A percentile compares a stretch with the other conserved stretches of the same genome.
Conservation (phyloP, 2,888 invertebrate genomes). For the Panopea generosa region DNA sequence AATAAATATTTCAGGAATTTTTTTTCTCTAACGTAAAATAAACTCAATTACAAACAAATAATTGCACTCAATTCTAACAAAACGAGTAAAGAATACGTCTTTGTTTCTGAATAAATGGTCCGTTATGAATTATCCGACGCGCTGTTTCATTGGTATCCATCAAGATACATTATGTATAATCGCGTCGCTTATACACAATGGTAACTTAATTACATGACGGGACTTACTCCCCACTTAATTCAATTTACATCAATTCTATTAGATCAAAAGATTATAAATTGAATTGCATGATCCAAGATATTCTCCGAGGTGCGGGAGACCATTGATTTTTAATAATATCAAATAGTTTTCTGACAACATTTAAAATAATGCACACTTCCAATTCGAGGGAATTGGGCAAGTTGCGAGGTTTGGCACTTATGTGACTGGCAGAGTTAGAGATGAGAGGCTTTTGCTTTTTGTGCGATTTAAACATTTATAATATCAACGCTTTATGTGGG, state of each 20-base stretch:
- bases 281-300: slow-evolving; percentile 34
- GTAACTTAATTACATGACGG: slow-evolving; percentile 34
- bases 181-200: slow-evolving; percentile 43
- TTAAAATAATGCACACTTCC: slow-evolving; percentile 27
- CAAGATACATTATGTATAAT: slow-evolving; percentile 16
- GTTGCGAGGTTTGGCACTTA: not conserved
- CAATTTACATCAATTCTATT: slow-evolving; percentile 47
- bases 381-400: slow-evolving; percentile 11
- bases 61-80: too few species aligned
- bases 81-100: too few species aligned
- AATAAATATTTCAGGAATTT: too few species aligned
- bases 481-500: too few species aligned
- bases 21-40: too few species aligned
- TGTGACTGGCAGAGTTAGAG: not conserved
- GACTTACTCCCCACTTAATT: slow-evolving; percentile 34
- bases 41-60: too few species aligned
- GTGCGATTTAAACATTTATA: not conserved
- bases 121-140: slow-evolving; percentile 18
- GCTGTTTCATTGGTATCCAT: slow-evolving; percentile 20
- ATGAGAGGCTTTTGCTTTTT: not conserved
- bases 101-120: too few species aligned
- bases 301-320: slow-evolving; percentile 28
- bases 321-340: slow-evolving; percentile 55
- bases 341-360: slow-evolving; percentile 44
- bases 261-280: slow-evolving; percentile 51